Evolutionary conservation across 2,797 vertebrate genomes (phyloP), one percentile per base, ranked within the genome.

Genomic region (Enteromius anoplus): DNA sequence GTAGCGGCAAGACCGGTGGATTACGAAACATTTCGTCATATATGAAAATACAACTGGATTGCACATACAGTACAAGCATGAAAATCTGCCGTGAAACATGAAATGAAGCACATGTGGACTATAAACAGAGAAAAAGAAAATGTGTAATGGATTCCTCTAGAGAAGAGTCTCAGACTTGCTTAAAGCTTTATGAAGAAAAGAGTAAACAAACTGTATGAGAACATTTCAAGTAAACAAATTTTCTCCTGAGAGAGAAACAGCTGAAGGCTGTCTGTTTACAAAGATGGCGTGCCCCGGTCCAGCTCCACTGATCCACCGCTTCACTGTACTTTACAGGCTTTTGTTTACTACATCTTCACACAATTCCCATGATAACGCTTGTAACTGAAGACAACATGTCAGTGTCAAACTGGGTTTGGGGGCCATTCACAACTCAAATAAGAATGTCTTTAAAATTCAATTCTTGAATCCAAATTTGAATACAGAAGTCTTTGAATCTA

Each of bases 11-110:
- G 66, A 78, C 73, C 14, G 3, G 37, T 15, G 49, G 51, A 70
- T 83, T 83, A 83, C 75, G 65, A 83, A 83, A 83, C 75, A 15
- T 83, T 83, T 83, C 75, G 32, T 78, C 82, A 71, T 80, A 51
- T 83, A n/a, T 83, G 42, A 78, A 78, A 77, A 83, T 70, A 68
- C 72, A 60, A 37, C 73, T 37, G 81, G 47, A 65, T 58, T 70
- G 34, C 64, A 75, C 71, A 82, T 82, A 75, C 37, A 76, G 47
- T 65, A 81, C 29, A 68, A 68, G 64, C 75, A 37, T 75, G 80
- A 82, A 82, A 82, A 60, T 78, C 60, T 71, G 29, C 73, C 45
- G 32, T 78, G 55, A 78, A 70, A 60, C 82, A 83, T 78, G 32
- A 83, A 77, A 78, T 78, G 42, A 83, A 60, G 75, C 51, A 83